Conservation (phyloP, 2,797 vertebrate species). For the Benthosema pterotum region DNA sequence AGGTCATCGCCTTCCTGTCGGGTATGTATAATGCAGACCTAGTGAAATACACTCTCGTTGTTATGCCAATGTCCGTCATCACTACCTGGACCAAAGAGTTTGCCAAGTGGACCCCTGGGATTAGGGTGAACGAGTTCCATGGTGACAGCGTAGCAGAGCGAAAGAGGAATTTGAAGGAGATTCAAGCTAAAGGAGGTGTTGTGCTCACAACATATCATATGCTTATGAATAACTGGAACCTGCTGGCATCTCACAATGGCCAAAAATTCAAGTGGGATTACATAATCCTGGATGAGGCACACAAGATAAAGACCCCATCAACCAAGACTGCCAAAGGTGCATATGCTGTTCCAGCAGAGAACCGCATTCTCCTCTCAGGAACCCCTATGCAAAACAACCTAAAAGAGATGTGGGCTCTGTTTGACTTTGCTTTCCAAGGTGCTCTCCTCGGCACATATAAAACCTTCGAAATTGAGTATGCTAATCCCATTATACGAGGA, state of each 20-base stretch:
- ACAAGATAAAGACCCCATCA: slow-evolving; percentile 91
- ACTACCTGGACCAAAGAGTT: slow-evolving; percentile 91
- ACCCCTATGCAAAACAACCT: slow-evolving; percentile 96
- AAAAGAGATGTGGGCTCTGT: slow-evolving; percentile 92
- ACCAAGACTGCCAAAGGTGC: slow-evolving; percentile 90
- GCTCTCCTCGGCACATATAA: slow-evolving; percentile 89
- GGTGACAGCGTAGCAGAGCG: slow-evolving; percentile 85
- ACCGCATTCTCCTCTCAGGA: slow-evolving; percentile 91
- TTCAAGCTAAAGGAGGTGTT: slow-evolving; percentile 84
- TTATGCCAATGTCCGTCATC: slow-evolving; percentile 92
- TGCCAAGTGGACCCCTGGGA: slow-evolving; percentile 88
- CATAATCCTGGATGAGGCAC: slow-evolving; percentile 91
- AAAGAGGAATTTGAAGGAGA: slow-evolving; percentile 82
- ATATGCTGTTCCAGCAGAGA: slow-evolving; percentile 78
- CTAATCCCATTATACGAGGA: slow-evolving; percentile 92
- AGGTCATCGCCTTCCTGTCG: slow-evolving; percentile 92
- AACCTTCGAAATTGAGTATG: slow-evolving; percentile 92
- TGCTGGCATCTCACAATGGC: slow-evolving; percentile 77
- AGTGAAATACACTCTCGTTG: slow-evolving; percentile 79
- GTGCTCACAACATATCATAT: slow-evolving; percentile 93
- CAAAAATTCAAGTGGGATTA: slow-evolving; percentile 93
- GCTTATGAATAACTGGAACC: slow-evolving; percentile 92
- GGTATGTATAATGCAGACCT: slow-evolving; percentile 91
- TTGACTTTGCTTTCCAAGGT: slow-evolving; percentile 93
- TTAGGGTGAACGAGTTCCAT: slow-evolving; percentile 91